Conservation (phyloP, 1,140 invertebrate species). For the Macrobrachium rosenbergii region DNA sequence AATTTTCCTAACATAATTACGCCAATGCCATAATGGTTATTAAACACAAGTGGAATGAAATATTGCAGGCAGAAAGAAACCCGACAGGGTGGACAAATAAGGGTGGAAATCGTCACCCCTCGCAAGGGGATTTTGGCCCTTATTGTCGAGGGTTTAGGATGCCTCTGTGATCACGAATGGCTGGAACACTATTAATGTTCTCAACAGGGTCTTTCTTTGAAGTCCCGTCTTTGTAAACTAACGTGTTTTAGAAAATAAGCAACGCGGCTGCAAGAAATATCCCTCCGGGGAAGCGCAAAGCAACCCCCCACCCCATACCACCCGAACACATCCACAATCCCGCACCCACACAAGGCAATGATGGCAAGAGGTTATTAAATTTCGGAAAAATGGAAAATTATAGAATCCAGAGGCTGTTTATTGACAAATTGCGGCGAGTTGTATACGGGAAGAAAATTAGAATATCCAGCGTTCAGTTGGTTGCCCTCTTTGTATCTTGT, state of each 20-base stretch:
- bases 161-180: background rate
- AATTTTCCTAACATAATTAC: constrained; percentile 62
- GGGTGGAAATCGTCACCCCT: background rate
- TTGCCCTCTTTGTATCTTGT: too few relatives aligned
- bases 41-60: constrained; percentile 56
- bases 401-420: too few relatives aligned
- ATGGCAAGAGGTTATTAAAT: too few relatives aligned
- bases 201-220: constrained; percentile 54
- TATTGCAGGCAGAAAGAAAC: background rate
- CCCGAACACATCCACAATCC: too few relatives aligned
- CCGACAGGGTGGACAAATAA: background rate
- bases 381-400: too few relatives aligned
- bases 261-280: constrained; percentile 19
- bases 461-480: too few relatives aligned
- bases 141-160: background rate
- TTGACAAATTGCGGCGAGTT: too few relatives aligned
- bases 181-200: constrained; percentile 57
- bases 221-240: constrained; percentile 59
- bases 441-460: too few relatives aligned
- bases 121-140: constrained; percentile 18
- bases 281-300: constrained; percentile 3
- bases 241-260: constrained; percentile 59
- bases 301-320: background rate
- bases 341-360: too few relatives aligned
- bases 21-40: constrained; percentile 61